Percentiles rank a stretch among this genome's conserved stretches.
Evolutionary conservation across 2,113 vertebrate species (phyloP).

Genomic region (Neotoma lepida): DNA sequence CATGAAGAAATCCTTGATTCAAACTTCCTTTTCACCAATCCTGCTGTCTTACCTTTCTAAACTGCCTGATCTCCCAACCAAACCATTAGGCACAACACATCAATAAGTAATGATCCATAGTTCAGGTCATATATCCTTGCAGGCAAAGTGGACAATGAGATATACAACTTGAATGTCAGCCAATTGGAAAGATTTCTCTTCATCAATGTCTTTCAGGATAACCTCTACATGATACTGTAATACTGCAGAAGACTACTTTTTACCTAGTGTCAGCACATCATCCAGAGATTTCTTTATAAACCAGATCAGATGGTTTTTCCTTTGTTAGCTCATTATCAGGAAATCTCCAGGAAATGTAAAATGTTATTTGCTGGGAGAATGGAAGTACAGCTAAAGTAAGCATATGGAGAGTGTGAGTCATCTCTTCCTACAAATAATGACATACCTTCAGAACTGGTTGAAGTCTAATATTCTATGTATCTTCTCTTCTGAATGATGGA

Average conservation of each 20-base stretch:
- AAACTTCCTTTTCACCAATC: conserved; percentile 3
- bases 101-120: conserved; percentile 71
- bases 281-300: conserved; percentile 8
- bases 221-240: conserved; percentile 28
- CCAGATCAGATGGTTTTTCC: background rate
- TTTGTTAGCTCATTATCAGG: conserved; percentile 42
- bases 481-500: conserved; percentile 14
- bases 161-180: conserved; percentile 69
- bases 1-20: background rate
- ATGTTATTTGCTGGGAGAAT: conserved; percentile 25
- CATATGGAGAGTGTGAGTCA: conserved; percentile 40
- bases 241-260: conserved; percentile 7
- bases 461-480: background rate
- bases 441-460: background rate
- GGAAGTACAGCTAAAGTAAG: background rate
- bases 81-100: conserved; percentile 37
- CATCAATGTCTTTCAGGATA: conserved; percentile 46
- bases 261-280: conserved; percentile 47
- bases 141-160: conserved; percentile 52
- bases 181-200: conserved; percentile 47
- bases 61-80: conserved; percentile 28
- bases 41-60: conserved; percentile 41
- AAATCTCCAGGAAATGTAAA: conserved; percentile 48
- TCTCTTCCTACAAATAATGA: conserved; percentile 3
- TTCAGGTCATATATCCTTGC: conserved; percentile 52